These are phyloP conservation scores for Ashinkailepas kermadecensis DNA, from an alignment of 2,888 invertebrate genomes.

Conservation along the genomic window DNA sequence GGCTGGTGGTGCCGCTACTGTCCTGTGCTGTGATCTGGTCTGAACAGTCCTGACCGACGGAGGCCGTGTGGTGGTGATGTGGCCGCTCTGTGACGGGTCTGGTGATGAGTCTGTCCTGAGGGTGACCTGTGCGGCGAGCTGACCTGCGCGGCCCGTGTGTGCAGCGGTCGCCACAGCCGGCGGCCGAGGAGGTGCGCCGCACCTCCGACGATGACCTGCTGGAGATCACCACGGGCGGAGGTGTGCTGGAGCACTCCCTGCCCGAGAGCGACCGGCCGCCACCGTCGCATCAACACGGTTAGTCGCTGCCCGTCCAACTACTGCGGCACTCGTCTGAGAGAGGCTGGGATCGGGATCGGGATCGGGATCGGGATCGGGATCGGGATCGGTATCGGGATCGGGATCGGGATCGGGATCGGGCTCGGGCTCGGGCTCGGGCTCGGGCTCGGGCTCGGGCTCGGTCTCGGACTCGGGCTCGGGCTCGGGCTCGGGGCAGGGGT, in stretches of 20 bases:
- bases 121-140: background rate
- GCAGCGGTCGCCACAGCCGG: background rate
- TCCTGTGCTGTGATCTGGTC: background rate
- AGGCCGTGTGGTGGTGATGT: background rate
- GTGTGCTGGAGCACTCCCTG: conserved; percentile 39
- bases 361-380: too few relatives aligned
- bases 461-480: too few relatives aligned
- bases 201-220: conserved; percentile 57
- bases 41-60: background rate
- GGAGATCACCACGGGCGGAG: conserved; percentile 54
- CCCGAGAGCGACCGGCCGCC: conserved; percentile 33
- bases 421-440: too few relatives aligned
- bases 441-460: too few relatives aligned
- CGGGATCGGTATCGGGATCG: too few relatives aligned
- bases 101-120: background rate
- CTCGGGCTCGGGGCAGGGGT: too few relatives aligned
- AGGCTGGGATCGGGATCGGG: too few relatives aligned
- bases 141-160: too few relatives aligned
- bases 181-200: background rate
- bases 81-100: background rate
- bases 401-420: too few relatives aligned
- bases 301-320: background rate
- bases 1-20: background rate
- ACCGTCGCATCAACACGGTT: conserved; percentile 18
- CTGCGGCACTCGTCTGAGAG: too few relatives aligned